Evolutionary conservation across 1,140 invertebrate genomes (phyloP).

Genomic region (Physella acuta): DNA sequence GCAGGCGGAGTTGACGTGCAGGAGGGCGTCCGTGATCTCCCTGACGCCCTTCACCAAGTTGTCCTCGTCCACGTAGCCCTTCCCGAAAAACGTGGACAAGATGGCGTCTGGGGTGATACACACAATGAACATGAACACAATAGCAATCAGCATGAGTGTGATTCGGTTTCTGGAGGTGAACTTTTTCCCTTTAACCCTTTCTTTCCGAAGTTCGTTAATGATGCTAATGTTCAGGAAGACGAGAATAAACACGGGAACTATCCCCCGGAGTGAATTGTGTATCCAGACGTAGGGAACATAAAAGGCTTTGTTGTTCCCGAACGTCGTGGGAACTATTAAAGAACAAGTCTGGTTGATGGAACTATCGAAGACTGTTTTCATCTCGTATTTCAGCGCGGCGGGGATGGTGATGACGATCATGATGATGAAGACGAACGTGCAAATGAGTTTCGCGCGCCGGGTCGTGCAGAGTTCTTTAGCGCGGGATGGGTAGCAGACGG

Average conservation of each 20-base stretch:
- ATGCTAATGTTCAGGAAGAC: conserved; percentile 68
- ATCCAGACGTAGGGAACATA: conserved; percentile 69
- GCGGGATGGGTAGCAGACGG: conserved; percentile 87
- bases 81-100: conserved; percentile 62
- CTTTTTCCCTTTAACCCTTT: conserved; percentile 50
- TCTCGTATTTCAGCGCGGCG: conserved; percentile 50
- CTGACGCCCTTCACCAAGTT: conserved; percentile 65
- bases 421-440: conserved; percentile 46
- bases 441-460: conserved; percentile 41
- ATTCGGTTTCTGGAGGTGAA: conserved; percentile 63
- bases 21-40: conserved; percentile 75
- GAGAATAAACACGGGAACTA: conserved; percentile 64
- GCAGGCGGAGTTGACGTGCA: conserved; percentile 73
- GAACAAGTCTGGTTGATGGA: conserved; percentile 35
- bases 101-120: conserved; percentile 75
- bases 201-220: conserved; percentile 67
- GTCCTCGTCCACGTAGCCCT: conserved; percentile 56
- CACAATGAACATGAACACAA: conserved; percentile 74
- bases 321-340: conserved; percentile 38
- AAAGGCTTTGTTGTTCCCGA: conserved; percentile 65
- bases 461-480: conserved; percentile 84
- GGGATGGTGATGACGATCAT: conserved; percentile 52
- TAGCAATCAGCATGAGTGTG: conserved; percentile 75
- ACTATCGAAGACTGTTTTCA: conserved; percentile 29
- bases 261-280: conserved; percentile 68